phyloP scores from a whole-genome alignment of 2,888 invertebrate species.

The Agrochola lychnidis region DNA sequence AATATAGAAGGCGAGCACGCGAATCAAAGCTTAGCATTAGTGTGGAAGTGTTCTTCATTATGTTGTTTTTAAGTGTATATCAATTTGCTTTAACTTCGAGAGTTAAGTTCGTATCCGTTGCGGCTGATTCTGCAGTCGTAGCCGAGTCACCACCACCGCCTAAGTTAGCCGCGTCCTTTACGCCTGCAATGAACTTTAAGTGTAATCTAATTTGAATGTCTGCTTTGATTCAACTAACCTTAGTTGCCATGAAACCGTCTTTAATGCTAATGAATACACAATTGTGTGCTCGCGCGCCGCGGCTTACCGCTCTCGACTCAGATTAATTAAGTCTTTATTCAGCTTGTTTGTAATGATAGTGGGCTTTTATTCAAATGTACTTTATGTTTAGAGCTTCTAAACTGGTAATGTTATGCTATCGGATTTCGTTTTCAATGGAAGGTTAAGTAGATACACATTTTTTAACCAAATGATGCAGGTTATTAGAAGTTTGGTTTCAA shows the following conservation, averaged over 20 bases:
- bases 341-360: slow-evolving; percentile 66
- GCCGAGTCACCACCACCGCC: slow-evolving; percentile 60
- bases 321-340: slow-evolving; percentile 70
- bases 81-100: slow-evolving; percentile 44
- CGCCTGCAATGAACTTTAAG: slow-evolving; percentile 59
- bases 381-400: slow-evolving; percentile 47
- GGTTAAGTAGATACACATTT: not conserved
- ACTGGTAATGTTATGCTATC: slow-evolving; percentile 27
- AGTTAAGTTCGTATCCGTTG: slow-evolving; percentile 34
- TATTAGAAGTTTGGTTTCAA: not conserved
- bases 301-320: slow-evolving; percentile 67
- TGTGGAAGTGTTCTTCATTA: slow-evolving; percentile 55
- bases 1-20: slow-evolving; percentile 72
- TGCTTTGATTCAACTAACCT: slow-evolving; percentile 74
- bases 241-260: slow-evolving; percentile 72
- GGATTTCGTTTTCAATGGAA: not conserved
- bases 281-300: slow-evolving; percentile 69
- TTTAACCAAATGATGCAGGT: not conserved
- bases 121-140: slow-evolving; percentile 61
- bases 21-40: slow-evolving; percentile 71
- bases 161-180: slow-evolving; percentile 61
- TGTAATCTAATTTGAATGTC: slow-evolving; percentile 72
- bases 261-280: slow-evolving; percentile 74
- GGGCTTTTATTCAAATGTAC: slow-evolving; percentile 65
- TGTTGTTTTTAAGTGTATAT: slow-evolving; percentile 41